A percentile compares a stretch with the other conserved stretches of the same genome.
These are phyloP conservation scores for Caenorhabditis parvicauda DNA, from an alignment of 2,888 invertebrate species.

Conservation along the genomic window DNA sequence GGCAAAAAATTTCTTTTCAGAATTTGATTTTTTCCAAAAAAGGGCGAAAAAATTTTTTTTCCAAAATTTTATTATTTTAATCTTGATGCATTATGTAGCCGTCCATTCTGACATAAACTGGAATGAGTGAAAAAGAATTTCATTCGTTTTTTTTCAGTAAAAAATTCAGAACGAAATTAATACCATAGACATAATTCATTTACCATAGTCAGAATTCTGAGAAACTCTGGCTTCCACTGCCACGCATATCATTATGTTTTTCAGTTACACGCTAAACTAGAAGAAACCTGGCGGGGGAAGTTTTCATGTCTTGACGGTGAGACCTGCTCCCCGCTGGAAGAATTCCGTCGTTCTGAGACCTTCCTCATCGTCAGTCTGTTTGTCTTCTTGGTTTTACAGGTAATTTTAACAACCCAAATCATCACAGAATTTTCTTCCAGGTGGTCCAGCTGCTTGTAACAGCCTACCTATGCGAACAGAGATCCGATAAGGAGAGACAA, in stretches of 20 bases:
- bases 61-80: no score
- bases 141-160: no score
- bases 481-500: slow-evolving; percentile 27
- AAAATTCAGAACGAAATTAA: no score
- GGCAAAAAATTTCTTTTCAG: no score
- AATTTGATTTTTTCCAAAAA: no score
- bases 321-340: slow-evolving; percentile 14
- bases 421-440: slow-evolving; percentile 5
- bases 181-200: no score
- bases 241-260: no score
- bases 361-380: slow-evolving; percentile 15
- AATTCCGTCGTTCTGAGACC: slow-evolving; percentile 16
- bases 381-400: slow-evolving; percentile 18
- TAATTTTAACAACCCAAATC: background rate
- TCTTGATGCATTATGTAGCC: no score
- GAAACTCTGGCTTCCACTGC: background rate
- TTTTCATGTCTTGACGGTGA: slow-evolving; percentile 10
- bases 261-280: slow-evolving; percentile 19
- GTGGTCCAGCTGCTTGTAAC: slow-evolving; percentile 16
- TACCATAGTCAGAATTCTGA: no score
- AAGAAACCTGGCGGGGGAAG: slow-evolving; percentile 16
- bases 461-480: slow-evolving; percentile 24
- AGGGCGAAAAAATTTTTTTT: no score
- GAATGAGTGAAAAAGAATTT: no score
- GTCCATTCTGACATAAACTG: no score